phyloP scores from a whole-genome alignment of 2,113 vertebrate genomes.

The Hypocryptadius cinnamomeus region DNA sequence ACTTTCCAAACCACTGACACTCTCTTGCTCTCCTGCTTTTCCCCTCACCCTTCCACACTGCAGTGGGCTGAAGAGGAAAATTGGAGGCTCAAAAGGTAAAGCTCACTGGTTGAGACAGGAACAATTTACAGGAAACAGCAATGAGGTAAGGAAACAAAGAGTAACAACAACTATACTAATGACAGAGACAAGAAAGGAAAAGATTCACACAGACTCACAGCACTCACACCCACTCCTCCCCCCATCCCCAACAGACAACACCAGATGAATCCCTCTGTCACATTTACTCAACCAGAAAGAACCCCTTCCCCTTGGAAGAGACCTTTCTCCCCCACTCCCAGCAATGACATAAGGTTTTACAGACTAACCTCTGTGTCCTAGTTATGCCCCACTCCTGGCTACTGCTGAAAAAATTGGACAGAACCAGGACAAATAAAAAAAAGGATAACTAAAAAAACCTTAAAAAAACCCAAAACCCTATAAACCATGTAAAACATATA shows the following conservation, averaged over 20 bases:
- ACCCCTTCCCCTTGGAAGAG: background rate
- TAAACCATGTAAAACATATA: background rate
- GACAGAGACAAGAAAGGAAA: background rate
- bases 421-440: background rate
- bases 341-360: background rate
- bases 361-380: background rate
- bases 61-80: background rate
- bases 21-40: background rate
- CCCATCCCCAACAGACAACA: background rate
- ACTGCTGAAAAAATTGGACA: background rate
- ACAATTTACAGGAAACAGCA: background rate
- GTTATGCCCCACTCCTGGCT: background rate
- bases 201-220: fast-evolving
- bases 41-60: background rate
- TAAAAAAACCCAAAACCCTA: fast-evolving
- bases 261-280: background rate
- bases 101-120: background rate
- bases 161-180: background rate
- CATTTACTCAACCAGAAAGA: fast-evolving
- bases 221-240: background rate
- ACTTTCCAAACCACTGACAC: background rate
- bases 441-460: background rate
- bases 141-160: background rate
- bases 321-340: fast-evolving
- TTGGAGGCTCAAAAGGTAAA: background rate